Base-by-base conservation (phyloP, 2,888 invertebrate species). In the Muscina levida region DNA sequence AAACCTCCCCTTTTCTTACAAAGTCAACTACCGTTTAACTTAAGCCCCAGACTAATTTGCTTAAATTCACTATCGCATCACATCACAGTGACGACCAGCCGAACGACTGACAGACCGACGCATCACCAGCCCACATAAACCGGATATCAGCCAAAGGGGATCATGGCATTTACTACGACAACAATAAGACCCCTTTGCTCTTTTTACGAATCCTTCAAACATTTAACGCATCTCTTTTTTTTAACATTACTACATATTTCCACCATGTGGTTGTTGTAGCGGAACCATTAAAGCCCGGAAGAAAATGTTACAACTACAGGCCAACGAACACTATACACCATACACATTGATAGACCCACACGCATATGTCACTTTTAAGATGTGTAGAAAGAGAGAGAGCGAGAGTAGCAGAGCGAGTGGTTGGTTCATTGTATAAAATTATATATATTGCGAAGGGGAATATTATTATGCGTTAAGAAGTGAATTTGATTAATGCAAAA, bases 401-500 rank as follows among this genome's bases (percentile, higher is more conserved):
- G 53, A 67, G 31, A 31, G 26, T 57, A n/a, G n/a, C n/a, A n/a
- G n/a, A n/a, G n/a, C n/a, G n/a, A n/a, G n/a, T n/a, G n/a, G n/a
- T n/a, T n/a, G 57, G 44, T 57, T 31, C 48, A 26, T 31, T 59
- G 37, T 46, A 15, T 31, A 57, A 59, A 70, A 56, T 42, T 42
- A n/a, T 15, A 10, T 53, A n/a, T 13, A 13, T 5, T 72, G 67
- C 59, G 46, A 67, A 39, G 31, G 46, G 62, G n/a, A n/a, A 62
- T 22, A 62, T 42, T 62, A 62, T 62, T 62, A 42, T 81, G 77
- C 77, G 77, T 86, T 85, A 87, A 89, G 86, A 88, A 88, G 88
- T 86, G 89, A 89, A 89, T 90, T 90, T 90, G 91, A 91, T 91
- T 91, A 90, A 91, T 90, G 91, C 90, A 89, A 88, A 89, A 88